Evolutionary conservation across 2,888 invertebrate genomes (phyloP), one percentile per base, ranked within the genome.

Genomic region (Folsomia manolachei): DNA sequence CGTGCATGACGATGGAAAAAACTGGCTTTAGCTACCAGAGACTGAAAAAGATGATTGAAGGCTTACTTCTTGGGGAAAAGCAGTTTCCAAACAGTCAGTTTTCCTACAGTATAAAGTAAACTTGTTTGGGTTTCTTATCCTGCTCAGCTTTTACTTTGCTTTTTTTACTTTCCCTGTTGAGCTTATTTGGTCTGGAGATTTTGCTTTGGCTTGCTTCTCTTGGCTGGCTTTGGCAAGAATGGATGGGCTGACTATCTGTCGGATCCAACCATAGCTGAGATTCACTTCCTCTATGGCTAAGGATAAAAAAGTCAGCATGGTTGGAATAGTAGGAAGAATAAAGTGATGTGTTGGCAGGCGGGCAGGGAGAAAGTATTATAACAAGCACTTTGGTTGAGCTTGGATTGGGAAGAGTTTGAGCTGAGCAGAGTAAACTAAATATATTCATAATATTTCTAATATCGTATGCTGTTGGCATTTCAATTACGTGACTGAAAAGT

Each of bases 361-460:
- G 39, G n/a, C n/a, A n/a, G n/a, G n/a, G n/a, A n/a, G n/a, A n/a
- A n/a, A n/a, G n/a, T n/a, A n/a, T n/a, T n/a, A n/a, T n/a, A n/a
- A n/a, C 39, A 39, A 14, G 7, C 39, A 39, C 39, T 39, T 39
- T 39, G 39, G 39, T 60, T 60, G 60, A 39, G 4, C 14, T 39
- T 14, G 26, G 23, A 62, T 62, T 62, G 23, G 62, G 19, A 60
- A 19, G 19, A n/a, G 19, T n/a, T n/a, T 7, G 60, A 60, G 60
- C 19, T 24, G 62, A 62, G 25, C 21, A 7, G 62, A 25, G 23
- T 62, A 62, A 23, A 62, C 62, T 24, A 62, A 25, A 62, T 62
- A 25, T 25, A 25, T 62, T 62, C 62, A 62, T 62, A 56, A 56
- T 56, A 56, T 56, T 56, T 62, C 62, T 62, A 62, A 62, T 62